phyloP scores from a whole-genome alignment of 53 echinoderm and acorn worm genomes.

The Zoroaster sp. region DNA sequence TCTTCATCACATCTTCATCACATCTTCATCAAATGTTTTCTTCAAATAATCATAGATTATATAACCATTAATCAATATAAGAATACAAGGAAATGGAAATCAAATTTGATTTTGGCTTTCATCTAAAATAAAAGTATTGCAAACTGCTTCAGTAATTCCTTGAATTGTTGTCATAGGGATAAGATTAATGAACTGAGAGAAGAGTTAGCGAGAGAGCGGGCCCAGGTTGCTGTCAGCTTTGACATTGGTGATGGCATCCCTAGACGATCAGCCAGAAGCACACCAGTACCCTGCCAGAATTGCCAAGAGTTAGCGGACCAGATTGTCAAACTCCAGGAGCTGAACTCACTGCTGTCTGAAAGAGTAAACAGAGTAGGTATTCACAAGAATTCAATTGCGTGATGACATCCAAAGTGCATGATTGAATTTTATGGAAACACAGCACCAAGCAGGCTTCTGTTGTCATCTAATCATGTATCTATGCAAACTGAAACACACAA shows the following conservation, averaged over 20 bases:
- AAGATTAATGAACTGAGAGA: slow-evolving; percentile 85
- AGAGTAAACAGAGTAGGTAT: slow-evolving; percentile 77
- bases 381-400: no score
- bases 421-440: no score
- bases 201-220: slow-evolving; percentile 71
- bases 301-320: slow-evolving; percentile 75
- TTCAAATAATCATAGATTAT: not conserved
- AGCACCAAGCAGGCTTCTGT: no score
- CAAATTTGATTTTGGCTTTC: no score
- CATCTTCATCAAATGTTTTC: not conserved
- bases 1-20: no score
- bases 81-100: no score
- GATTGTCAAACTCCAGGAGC: slow-evolving; percentile 84
- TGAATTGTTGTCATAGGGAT: slow-evolving; percentile 56
- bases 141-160: not conserved
- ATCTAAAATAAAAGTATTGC: no score
- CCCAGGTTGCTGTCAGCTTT: slow-evolving; percentile 1
- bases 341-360: slow-evolving; percentile 90
- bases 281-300: slow-evolving; percentile 72
- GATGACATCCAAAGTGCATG: no score
- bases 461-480: no score
- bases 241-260: slow-evolving; percentile 55
- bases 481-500: no score
- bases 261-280: slow-evolving; percentile 73
- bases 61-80: no score